Percentiles rank a stretch among this genome's conserved stretches.
phyloP scores from a whole-genome alignment of 2,888 invertebrate species.

The Ectemnius lituratus region DNA sequence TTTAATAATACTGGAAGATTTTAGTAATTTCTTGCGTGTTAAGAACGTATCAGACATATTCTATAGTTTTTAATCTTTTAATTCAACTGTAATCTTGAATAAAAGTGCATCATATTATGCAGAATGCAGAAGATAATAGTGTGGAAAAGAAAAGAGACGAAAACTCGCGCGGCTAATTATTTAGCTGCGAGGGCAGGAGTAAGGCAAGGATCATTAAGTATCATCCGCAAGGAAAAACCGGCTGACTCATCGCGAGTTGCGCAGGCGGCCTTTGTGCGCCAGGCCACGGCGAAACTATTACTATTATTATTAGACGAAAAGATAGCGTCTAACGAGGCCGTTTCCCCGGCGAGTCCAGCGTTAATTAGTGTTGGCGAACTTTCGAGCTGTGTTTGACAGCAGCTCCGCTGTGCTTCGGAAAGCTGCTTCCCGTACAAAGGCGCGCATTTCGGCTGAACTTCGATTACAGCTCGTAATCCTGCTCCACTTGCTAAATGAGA shows the following conservation, averaged over 20 bases:
- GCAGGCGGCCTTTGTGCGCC: slow-evolving; percentile 5
- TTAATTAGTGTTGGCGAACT: slow-evolving; percentile 34
- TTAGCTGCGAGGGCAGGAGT: slow-evolving; percentile 13
- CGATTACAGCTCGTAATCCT: slow-evolving; percentile 43
- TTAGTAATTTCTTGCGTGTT: no score
- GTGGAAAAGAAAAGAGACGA: no score
- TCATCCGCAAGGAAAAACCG: slow-evolving; percentile 19
- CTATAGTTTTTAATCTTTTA: no score
- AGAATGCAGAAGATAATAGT: no score
- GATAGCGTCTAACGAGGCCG: slow-evolving; percentile 16
- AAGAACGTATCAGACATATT: no score
- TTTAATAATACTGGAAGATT: no score
- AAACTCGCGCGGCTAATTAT: not conserved
- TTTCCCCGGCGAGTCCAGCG: slow-evolving; percentile 38
- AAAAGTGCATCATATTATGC: no score
- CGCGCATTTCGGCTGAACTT: slow-evolving; percentile 25
- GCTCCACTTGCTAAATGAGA: slow-evolving; percentile 7
- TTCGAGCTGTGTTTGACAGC: slow-evolving; percentile 44
- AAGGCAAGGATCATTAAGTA: slow-evolving; percentile 19
- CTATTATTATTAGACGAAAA: slow-evolving; percentile 44
- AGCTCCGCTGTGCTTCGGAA: slow-evolving; percentile 16
- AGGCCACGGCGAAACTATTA: slow-evolving; percentile 37
- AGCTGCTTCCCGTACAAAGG: slow-evolving; percentile 31
- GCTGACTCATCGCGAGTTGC: slow-evolving; percentile 41
- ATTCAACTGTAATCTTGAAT: no score